A percentile compares a stretch with the other conserved stretches of the same genome.
These are phyloP conservation scores for Melipona beecheii DNA, from an alignment of 2,888 invertebrate species.

Conservation along the genomic window DNA sequence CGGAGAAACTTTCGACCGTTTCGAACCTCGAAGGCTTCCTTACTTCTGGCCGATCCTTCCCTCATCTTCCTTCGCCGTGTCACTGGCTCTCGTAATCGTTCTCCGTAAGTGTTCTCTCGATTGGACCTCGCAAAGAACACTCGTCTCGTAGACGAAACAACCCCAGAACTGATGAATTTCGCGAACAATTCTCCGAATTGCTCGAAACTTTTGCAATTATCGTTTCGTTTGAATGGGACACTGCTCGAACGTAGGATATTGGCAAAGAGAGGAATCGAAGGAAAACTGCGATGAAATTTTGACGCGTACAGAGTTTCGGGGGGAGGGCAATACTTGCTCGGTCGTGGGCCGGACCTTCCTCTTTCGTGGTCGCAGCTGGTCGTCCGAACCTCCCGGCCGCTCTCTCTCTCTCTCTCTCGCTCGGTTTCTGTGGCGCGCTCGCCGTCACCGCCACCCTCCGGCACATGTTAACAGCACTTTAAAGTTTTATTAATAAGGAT, in stretches of 20 bases:
- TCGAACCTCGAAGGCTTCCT: neutral
- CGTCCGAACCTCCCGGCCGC: conserved; percentile 30
- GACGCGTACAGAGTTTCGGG: neutral
- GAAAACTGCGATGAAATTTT: neutral
- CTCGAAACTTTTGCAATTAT: neutral
- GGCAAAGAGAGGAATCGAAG: neutral
- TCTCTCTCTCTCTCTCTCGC: conserved; percentile 28
- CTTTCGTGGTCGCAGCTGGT: conserved; percentile 17
- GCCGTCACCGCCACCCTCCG: conserved; percentile 60
- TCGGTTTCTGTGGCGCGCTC: conserved; percentile 41
- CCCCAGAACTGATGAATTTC: neutral
- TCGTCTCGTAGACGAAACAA: neutral
- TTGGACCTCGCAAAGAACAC: too few species aligned
- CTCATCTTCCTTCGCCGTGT: too few species aligned
- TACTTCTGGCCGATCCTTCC: too few species aligned
- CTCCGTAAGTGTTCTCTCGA: too few species aligned
- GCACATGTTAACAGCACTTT: conserved; percentile 82
- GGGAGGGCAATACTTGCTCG: conserved; percentile 54
- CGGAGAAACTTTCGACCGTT: conserved; percentile 69
- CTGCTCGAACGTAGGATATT: neutral
- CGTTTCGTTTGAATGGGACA: neutral
- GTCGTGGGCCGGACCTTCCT: conserved; percentile 38
- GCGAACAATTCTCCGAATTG: neutral
- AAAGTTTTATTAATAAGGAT: conserved; percentile 83
- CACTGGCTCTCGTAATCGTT: too few species aligned